phyloP scores from a whole-genome alignment of 2,113 vertebrate genomes.

The Polypterus senegalus region DNA sequence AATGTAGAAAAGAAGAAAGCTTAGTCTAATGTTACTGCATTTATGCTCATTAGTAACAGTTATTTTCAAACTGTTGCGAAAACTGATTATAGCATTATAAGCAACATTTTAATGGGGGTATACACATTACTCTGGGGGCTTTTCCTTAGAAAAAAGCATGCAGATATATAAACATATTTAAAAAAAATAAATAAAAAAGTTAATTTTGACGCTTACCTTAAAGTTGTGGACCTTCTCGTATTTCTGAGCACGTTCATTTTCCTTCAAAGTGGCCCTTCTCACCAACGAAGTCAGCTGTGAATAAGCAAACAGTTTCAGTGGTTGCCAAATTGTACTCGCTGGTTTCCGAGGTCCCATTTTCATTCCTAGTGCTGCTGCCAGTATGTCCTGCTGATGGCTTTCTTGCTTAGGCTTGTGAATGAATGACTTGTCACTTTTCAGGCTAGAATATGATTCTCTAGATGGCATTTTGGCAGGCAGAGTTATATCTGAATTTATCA shows the following conservation, averaged over 20 bases:
- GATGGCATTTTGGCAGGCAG: conserved; percentile 67
- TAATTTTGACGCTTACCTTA: conserved; percentile 69
- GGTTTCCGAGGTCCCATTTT: conserved; percentile 88
- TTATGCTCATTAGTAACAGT: no score
- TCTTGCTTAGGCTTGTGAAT: conserved; percentile 71
- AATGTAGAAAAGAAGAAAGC: no score
- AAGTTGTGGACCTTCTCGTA: conserved; percentile 98
- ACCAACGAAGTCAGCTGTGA: conserved; percentile 96
- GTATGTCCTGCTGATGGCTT: conserved; percentile 74
- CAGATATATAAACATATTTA: no score
- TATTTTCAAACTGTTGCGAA: no score
- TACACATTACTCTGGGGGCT: no score
- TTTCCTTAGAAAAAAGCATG: no score
- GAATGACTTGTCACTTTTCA: conserved; percentile 52
- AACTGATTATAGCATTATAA: no score
- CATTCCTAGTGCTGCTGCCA: conserved; percentile 85
- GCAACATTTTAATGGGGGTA: no score
- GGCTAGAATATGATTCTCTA: conserved; percentile 67
- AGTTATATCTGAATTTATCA: not conserved
- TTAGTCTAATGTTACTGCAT: no score
- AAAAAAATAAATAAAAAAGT: no score
- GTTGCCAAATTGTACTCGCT: conserved; percentile 77
- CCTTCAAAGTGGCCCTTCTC: conserved; percentile 90
- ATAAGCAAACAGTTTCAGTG: conserved; percentile 98
- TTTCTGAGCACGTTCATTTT: conserved; percentile 83